These are phyloP conservation scores for Dryobates pubescens DNA, from an alignment of 2,797 vertebrate genomes.

Conservation along the genomic window DNA sequence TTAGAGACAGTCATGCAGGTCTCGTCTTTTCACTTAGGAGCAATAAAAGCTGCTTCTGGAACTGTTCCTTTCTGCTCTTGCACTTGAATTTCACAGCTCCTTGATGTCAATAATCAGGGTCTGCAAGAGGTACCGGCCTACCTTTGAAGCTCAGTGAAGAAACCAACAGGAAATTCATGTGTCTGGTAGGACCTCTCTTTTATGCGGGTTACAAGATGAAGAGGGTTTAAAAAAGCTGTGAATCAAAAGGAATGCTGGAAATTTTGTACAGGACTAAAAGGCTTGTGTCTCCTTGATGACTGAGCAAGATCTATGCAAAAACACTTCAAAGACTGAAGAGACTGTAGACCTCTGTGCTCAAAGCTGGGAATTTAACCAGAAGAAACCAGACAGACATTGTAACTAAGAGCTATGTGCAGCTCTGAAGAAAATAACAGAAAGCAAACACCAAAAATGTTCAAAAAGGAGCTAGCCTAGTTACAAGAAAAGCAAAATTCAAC, in stretches of 20 bases:
- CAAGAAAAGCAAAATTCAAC: background rate
- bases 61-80: background rate
- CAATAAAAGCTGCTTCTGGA: background rate
- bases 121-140: background rate
- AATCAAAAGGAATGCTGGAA: background rate
- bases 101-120: background rate
- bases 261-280: background rate
- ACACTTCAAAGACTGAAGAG: background rate
- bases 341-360: background rate
- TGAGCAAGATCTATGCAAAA: background rate
- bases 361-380: background rate
- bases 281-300: background rate
- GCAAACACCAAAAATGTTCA: background rate
- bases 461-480: background rate
- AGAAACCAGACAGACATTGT: background rate
- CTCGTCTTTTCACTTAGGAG: background rate
- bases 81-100: background rate
- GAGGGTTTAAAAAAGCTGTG: background rate
- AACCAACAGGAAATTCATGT: background rate
- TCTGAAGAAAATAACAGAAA: slow-evolving; percentile 32
- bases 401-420: background rate
- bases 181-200: background rate
- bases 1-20: background rate
- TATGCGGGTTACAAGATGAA: background rate
- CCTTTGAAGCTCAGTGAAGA: background rate